Conservation (phyloP, 2,113 vertebrate species). For the Setophaga coronata region DNA sequence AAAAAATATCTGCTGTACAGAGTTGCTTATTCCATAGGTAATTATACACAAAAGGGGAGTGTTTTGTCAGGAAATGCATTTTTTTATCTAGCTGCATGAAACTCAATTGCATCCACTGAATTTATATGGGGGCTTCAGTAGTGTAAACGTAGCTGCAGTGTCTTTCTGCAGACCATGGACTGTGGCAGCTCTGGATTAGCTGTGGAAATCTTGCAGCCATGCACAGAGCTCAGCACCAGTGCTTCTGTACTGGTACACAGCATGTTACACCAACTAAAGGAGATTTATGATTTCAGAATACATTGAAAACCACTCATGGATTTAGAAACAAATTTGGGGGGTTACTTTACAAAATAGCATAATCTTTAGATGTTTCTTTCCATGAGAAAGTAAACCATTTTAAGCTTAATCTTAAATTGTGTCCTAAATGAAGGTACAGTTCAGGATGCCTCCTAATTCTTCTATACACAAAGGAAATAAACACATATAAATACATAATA, state of each 20-base stretch:
- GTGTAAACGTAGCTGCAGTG: neutral
- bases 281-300: neutral
- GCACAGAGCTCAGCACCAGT: neutral
- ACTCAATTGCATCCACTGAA: neutral
- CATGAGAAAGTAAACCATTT: neutral
- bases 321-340: neutral
- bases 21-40: neutral
- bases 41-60: slow-evolving; percentile 29
- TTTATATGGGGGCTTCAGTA: neutral
- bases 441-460: neutral
- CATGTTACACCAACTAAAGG: neutral
- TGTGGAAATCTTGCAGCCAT: neutral
- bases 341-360: neutral
- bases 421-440: neutral
- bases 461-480: neutral
- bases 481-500: neutral
- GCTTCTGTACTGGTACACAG: neutral
- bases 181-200: neutral
- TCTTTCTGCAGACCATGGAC: neutral
- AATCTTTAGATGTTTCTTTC: neutral
- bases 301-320: neutral
- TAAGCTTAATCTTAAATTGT: neutral
- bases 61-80: slow-evolving; percentile 62
- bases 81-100: neutral
- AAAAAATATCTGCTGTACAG: slow-evolving; percentile 1